A percentile compares a stretch with the other conserved stretches of the same genome.
phyloP scores from a whole-genome alignment of 2,113 vertebrate species.

The Syrmaticus mikado region DNA sequence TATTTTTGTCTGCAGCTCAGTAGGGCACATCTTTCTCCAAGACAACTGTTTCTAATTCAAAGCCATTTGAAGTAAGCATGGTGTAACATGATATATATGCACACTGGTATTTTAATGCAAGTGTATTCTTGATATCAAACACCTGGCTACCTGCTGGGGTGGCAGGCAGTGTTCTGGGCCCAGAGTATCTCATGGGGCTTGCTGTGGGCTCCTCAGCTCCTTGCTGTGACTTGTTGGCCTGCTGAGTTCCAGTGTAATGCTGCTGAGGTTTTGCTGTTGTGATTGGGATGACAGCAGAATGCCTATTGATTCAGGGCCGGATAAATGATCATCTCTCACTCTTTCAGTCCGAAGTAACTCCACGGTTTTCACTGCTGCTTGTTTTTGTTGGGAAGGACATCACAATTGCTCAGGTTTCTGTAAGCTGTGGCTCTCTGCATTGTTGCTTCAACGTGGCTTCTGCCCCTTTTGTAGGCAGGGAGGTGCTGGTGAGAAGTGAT shows the following conservation, averaged over 20 bases:
- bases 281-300: fast-evolving
- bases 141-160: not conserved
- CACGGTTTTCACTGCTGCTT: not conserved
- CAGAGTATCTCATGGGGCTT: not conserved
- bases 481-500: not conserved
- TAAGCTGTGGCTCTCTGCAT: not conserved
- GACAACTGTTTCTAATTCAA: not conserved
- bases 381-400: not conserved
- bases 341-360: not conserved
- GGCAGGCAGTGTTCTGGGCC: fast-evolving
- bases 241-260: fast-evolving
- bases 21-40: not conserved
- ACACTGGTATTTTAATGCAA: not conserved
- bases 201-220: not conserved
- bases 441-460: not conserved
- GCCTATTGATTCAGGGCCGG: not conserved
- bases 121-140: not conserved
- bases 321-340: not conserved
- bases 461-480: not conserved
- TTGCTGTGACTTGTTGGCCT: too few species aligned
- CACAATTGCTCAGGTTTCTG: not conserved
- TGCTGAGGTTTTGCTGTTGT: not conserved
- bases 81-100: not conserved
- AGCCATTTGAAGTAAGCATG: fast-evolving
- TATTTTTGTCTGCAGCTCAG: not conserved